Evolutionary conservation across 2,888 invertebrate genomes (phyloP), one percentile per base, ranked within the genome.

Genomic region (Quadroppia sp.): DNA sequence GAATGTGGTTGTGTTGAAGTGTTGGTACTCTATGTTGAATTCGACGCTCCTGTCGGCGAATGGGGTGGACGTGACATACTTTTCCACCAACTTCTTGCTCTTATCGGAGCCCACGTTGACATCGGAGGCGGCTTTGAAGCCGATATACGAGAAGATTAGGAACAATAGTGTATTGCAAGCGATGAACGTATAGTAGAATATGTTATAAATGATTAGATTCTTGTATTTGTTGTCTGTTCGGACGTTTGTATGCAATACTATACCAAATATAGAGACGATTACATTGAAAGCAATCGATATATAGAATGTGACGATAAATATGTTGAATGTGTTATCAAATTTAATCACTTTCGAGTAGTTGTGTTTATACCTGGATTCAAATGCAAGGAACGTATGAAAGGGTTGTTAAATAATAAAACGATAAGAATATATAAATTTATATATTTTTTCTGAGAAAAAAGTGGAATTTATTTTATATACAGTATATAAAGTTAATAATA

Each of bases 131-230:
- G 64, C 36, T 36, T 20, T 64, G 30, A 64, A 64, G 32, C n/a
- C 36, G 17, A 64, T 64, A 32, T 32, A 32, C 32, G 36, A 30
- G 32, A 64, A 64, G 32, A 64, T 64, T 7, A 32, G 9, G 20
- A 32, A 32, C 36, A 64, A 36, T 2, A 64, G 20, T 36, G 64
- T 64, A 36, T 64, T 64, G 20, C 64, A 64, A 1, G 36, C 64
- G 6, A 64, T 64, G 36, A 64, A 64, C n/a, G 64, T 36, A 36
- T 64, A 64, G n/a, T 64, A 64, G n/a, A 64, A 64, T 64, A 64
- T 64, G 30, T 64, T 64, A 36, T 64, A 64, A 15, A 64, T 17
- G 1, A 64, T 15, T 17, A 64, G 17, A 36, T 36, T 64, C 9
- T 64, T 64, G 36, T n/a, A 36, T 6, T 32, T 64, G 9, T 36